A percentile compares a stretch with the other conserved stretches of the same genome.
Evolutionary conservation across 2,888 invertebrate genomes (phyloP).

Genomic region (Nomada goodeniana): DNA sequence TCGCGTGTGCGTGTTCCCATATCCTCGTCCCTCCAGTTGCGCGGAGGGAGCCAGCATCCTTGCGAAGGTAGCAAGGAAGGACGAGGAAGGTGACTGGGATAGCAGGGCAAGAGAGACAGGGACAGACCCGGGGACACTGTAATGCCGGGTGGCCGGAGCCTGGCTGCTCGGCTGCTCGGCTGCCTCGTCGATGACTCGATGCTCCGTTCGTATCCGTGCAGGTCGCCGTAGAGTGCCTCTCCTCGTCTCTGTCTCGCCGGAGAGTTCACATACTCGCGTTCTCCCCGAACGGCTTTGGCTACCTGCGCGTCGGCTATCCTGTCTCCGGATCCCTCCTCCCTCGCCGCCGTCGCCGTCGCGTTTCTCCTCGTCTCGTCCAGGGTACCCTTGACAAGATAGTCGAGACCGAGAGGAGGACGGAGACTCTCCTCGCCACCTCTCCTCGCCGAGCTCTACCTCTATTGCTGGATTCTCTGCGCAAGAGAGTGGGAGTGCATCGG

Average conservation of each 20-base stretch:
- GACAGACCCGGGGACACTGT: constrained; percentile 67
- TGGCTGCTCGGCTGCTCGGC: constrained; percentile 65
- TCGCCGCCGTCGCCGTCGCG: neutral
- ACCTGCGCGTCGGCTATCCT: constrained; percentile 74
- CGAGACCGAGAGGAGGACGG: constrained; percentile 21
- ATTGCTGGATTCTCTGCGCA: constrained; percentile 48
- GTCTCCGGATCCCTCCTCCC: constrained; percentile 39
- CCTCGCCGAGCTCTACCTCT: constrained; percentile 31
- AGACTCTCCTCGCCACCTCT: constrained; percentile 54
- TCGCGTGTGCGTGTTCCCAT: constrained; percentile 47
- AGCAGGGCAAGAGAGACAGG: constrained; percentile 45
- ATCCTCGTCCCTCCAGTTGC: constrained; percentile 15
- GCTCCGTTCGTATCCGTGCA: constrained; percentile 77
- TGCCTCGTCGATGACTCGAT: constrained; percentile 79
- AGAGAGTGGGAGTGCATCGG: constrained; percentile 57
- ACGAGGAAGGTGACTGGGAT: constrained; percentile 36
- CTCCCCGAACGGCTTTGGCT: constrained; percentile 69
- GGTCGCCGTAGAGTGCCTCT: constrained; percentile 59
- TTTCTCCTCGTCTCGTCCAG: constrained; percentile 51
- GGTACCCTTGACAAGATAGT: neutral
- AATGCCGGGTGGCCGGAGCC: constrained; percentile 79
- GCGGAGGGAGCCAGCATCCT: constrained; percentile 51
- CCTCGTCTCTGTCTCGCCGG: constrained; percentile 49
- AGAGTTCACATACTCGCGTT: constrained; percentile 28
- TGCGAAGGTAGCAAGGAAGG: constrained; percentile 57